phyloP scores from a whole-genome alignment of 1,140 invertebrate genomes.

The Diuraphis noxia region DNA sequence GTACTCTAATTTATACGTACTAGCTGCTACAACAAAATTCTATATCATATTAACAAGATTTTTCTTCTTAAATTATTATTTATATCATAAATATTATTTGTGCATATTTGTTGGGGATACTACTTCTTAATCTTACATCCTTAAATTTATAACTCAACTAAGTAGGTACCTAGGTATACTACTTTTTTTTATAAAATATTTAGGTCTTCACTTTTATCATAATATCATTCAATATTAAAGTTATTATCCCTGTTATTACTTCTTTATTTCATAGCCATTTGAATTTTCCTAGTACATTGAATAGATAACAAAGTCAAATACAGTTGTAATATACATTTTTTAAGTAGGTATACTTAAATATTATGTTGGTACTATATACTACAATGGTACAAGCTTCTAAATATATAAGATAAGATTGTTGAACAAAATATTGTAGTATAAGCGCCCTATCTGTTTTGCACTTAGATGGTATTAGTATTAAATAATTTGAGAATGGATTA shows the following conservation, averaged over 20 bases:
- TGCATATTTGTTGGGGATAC: not conserved
- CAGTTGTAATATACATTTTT: not conserved
- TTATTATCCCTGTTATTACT: not conserved
- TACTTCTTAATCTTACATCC: not conserved
- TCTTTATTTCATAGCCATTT: not conserved
- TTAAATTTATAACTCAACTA: not conserved
- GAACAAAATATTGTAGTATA: conserved; percentile 40
- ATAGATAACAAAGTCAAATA: not conserved
- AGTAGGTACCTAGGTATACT: not conserved
- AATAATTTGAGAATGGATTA: conserved; percentile 25
- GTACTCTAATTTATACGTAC: not conserved
- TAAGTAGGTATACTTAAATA: not conserved
- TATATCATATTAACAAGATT: not conserved
- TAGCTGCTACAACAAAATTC: no score
- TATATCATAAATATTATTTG: no score
- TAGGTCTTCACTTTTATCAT: not conserved
- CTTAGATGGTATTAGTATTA: conserved; percentile 12
- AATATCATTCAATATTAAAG: not conserved
- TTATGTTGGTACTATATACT: conserved; percentile 12
- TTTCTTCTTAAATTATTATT: not conserved
- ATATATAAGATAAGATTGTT: conserved; percentile 58
- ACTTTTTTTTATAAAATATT: not conserved
- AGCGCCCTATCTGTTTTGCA: not conserved
- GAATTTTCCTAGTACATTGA: not conserved
- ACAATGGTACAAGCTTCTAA: conserved; percentile 59